Evolutionary conservation across 2,113 vertebrate genomes (phyloP).

Genomic region (Serinus canaria): DNA sequence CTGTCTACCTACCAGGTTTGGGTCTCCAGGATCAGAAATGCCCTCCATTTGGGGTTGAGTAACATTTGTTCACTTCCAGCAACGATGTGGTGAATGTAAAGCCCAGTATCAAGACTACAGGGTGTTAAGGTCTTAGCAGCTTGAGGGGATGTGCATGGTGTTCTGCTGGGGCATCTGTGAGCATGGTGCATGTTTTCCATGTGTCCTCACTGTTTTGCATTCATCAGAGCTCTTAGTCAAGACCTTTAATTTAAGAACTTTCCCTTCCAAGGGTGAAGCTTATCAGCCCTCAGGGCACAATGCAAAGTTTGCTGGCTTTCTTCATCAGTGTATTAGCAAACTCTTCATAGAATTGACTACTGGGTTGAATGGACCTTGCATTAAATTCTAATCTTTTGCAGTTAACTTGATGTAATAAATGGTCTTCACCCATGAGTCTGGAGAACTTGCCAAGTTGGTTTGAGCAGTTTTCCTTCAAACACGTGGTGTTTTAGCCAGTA

Average conservation of each 20-base stretch:
- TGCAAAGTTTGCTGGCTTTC: constrained; percentile 3
- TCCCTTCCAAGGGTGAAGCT: neutral
- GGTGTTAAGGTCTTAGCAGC: neutral
- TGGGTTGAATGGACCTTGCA: constrained; percentile 29
- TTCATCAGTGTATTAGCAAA: neutral
- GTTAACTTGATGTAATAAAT: constrained; percentile 43
- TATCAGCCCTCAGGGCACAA: neutral
- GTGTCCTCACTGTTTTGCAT: neutral
- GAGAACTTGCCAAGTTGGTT: constrained; percentile 57
- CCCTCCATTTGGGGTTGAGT: fast-evolving
- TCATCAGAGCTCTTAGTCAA: neutral
- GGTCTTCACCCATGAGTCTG: constrained; percentile 35
- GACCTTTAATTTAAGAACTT: constrained; percentile 43
- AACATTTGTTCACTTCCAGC: neutral
- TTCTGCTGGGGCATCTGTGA: neutral
- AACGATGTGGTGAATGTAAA: neutral
- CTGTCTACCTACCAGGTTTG: neutral
- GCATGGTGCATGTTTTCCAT: neutral
- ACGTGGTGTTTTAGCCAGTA: constrained; percentile 59
- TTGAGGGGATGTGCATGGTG: neutral
- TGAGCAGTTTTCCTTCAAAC: constrained; percentile 56
- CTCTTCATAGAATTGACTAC: constrained; percentile 2
- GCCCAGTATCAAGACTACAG: neutral
- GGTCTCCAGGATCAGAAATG: neutral
- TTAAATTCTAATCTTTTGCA: constrained; percentile 39